Percentiles rank a stretch among this genome's conserved stretches.
phyloP scores from a whole-genome alignment of 2,113 vertebrate genomes.

The Eupsittula cactorum region DNA sequence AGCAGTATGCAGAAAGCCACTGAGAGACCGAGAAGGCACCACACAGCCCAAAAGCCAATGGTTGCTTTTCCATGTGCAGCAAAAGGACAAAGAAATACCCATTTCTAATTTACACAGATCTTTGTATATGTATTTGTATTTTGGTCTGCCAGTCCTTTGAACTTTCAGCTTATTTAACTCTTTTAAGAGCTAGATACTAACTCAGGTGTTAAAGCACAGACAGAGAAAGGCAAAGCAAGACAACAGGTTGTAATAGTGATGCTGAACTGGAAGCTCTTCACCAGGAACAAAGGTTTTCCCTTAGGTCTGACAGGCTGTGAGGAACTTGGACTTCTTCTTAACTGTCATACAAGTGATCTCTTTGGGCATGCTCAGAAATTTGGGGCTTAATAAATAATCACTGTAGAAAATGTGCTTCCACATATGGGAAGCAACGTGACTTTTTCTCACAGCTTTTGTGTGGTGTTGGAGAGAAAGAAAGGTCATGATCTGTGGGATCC shows the following conservation, averaged over 20 bases:
- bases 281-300: not conserved
- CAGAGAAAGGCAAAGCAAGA: not conserved
- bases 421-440: not conserved
- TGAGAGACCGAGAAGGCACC: not conserved
- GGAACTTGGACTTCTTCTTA: not conserved
- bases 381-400: not conserved
- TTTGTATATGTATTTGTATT: not conserved
- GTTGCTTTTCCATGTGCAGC: not conserved
- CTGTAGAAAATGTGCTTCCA: not conserved
- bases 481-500: not conserved
- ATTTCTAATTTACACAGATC: not conserved
- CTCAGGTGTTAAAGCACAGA: not conserved
- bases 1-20: not conserved
- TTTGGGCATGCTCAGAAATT: not conserved
- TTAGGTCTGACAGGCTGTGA: not conserved
- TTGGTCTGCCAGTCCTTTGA: not conserved
- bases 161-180: not conserved
- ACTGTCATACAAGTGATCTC: not conserved
- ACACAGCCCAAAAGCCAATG: not conserved
- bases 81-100: not conserved
- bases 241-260: not conserved
- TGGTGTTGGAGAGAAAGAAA: not conserved
- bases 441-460: not conserved
- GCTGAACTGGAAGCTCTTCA: not conserved
- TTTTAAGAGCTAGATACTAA: not conserved